Conservation (phyloP, 2,888 invertebrate species). For the Hirtodrosophila trivittata region DNA sequence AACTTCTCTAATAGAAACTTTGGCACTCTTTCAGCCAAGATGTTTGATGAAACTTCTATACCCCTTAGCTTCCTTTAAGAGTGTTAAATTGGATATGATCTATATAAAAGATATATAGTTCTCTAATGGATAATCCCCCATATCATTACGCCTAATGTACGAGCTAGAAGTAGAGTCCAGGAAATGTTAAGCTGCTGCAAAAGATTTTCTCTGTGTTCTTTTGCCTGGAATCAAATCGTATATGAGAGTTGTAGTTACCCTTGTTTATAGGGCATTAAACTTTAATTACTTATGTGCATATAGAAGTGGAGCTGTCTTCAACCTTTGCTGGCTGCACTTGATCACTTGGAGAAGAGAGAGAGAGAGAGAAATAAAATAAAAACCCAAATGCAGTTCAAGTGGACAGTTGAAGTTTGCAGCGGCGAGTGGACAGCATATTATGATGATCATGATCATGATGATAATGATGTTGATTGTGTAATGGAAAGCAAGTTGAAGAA, state of each 20-base stretch:
- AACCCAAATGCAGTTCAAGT: conserved; percentile 67
- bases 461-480: conserved; percentile 51
- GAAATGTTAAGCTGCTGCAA: too few species aligned
- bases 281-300: conserved; percentile 57
- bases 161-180: too few species aligned
- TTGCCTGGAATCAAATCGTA: too few species aligned
- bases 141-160: too few species aligned
- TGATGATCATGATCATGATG: conserved; percentile 6
- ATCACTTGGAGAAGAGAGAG: conserved; percentile 42
- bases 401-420: conserved; percentile 60
- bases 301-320: conserved; percentile 64
- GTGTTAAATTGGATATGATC: too few species aligned
- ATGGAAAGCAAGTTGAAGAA: conserved; percentile 50
- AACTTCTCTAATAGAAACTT: too few species aligned
- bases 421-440: conserved; percentile 65
- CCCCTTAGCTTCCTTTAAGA: too few species aligned
- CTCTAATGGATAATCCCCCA: too few species aligned
- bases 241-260: neutral
- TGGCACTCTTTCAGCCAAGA: too few species aligned
- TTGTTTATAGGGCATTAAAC: conserved; percentile 35
- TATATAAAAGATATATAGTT: too few species aligned
- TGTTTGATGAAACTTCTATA: too few species aligned
- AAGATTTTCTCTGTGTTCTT: too few species aligned
- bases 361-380: conserved; percentile 22
- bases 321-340: conserved; percentile 66